Evolutionary conservation across 2,888 invertebrate species (phyloP).

Genomic region (Caenorhabditis becei): DNA sequence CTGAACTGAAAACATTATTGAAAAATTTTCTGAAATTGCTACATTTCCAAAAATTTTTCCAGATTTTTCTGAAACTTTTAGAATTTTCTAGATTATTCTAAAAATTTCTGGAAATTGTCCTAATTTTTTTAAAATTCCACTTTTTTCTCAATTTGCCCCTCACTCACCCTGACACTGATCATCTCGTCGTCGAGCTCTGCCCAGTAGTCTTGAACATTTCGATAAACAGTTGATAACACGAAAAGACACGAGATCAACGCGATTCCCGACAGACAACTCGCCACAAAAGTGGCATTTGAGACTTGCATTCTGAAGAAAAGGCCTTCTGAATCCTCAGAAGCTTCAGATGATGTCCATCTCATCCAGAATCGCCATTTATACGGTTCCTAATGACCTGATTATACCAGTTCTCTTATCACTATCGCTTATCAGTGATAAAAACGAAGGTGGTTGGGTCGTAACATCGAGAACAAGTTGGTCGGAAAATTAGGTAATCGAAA

Average conservation of each 20-base stretch:
- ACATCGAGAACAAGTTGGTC: conserved; percentile 45
- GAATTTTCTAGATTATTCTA: too few relatives aligned
- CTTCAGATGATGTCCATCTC: not conserved
- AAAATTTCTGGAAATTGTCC: too few relatives aligned
- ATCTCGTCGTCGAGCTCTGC: conserved; percentile 67
- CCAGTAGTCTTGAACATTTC: conserved; percentile 68
- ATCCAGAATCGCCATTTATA: conserved; percentile 42
- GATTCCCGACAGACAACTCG: conserved; percentile 66
- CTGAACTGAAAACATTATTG: too few relatives aligned
- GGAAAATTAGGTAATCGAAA: conserved; percentile 31
- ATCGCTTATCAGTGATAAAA: conserved; percentile 29
- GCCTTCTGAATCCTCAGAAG: not conserved
- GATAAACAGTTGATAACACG: conserved; percentile 60
- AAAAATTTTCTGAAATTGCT: too few relatives aligned
- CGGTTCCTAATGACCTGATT: conserved; percentile 19
- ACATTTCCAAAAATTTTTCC: not conserved
- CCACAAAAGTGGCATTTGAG: conserved; percentile 62
- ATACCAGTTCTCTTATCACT: conserved; percentile 18
- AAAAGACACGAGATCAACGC: conserved; percentile 62
- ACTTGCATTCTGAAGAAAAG: conserved; percentile 61
- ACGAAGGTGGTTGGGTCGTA: conserved; percentile 49
- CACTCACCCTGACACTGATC: conserved; percentile 58
- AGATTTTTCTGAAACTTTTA: too few relatives aligned
- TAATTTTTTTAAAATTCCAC: too few relatives aligned
- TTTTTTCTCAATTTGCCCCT: not conserved